phyloP scores from a whole-genome alignment of 2,797 vertebrate genomes.

The Astyanax mexicanus region DNA sequence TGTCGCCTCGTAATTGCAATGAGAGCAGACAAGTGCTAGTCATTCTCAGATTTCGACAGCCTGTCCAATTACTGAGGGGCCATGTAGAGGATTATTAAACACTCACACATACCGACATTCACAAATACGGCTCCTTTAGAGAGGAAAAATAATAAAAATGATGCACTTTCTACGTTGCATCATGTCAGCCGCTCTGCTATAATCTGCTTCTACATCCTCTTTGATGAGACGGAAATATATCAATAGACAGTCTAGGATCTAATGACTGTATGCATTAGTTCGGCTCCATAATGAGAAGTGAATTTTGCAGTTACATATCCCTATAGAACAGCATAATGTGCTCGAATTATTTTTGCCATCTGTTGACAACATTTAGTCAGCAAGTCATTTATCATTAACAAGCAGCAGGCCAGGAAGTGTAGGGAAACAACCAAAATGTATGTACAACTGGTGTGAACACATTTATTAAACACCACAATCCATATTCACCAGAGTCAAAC shows the following conservation, averaged over 20 bases:
- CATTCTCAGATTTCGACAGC: conserved; percentile 20
- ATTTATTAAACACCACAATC: conserved; percentile 65
- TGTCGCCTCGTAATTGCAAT: conserved; percentile 16
- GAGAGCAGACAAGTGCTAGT: conserved; percentile 24
- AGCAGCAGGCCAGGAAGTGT: conserved; percentile 63
- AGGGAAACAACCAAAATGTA: background rate
- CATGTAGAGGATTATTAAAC: conserved; percentile 21
- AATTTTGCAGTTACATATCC: conserved; percentile 68
- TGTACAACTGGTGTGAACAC: conserved; percentile 47
- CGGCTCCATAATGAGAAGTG: conserved; percentile 68
- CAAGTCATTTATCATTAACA: conserved; percentile 73
- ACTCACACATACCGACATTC: background rate
- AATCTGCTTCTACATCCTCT: conserved; percentile 10
- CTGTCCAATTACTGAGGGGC: conserved; percentile 31
- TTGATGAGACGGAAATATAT: conserved; percentile 66
- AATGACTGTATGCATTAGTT: conserved; percentile 69
- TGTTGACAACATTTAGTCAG: conserved; percentile 77
- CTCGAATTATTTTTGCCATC: conserved; percentile 77
- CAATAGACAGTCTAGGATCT: conserved; percentile 67
- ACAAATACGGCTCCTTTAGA: background rate
- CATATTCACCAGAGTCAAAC: conserved; percentile 46
- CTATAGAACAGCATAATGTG: conserved; percentile 67
- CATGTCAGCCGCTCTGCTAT: background rate
- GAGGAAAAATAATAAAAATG: background rate
- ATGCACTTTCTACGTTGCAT: background rate